Evolutionary conservation across 2,888 invertebrate species (phyloP), one percentile per base, ranked within the genome.

Genomic region (Melolontha melolontha): DNA sequence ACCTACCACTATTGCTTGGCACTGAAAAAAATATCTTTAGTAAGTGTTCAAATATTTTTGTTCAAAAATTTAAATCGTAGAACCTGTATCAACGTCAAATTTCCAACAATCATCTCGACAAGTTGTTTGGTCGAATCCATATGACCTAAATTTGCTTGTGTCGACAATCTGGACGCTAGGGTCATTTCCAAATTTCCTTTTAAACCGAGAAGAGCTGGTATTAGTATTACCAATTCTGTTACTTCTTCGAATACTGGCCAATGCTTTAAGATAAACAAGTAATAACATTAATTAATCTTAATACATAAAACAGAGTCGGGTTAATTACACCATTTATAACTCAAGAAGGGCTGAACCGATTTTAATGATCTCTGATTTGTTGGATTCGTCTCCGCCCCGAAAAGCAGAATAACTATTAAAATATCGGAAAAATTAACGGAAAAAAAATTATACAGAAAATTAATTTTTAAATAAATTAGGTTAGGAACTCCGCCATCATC

Each of bases 171-270:
- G 14, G 92, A 92, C 0, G 93, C 93, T 68, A 94, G 82, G 0
- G 93, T 93, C 93, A 94, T 94, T 82, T 94, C 93, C 73, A 94
- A 84, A 79, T 93, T 93, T 22, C 94, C 94, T 82, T 94, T 94
- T 55, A 94, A 84, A 2, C 93, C 94, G 69, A 94, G 84, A 67
- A 93, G 82, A 0, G 93, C 91, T 34, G 93, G 92, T 54, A 93
- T 91, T 84, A 93, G 82, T 72, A 92, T 91, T 79, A 92, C 89
- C 66, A 92, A 85, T 79, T 92, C 91, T 47, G 89, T 88, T 7
- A 92, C 87, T 79, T 88, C 86, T 72, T 85, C 85, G 80, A 91
- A 92, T 49, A 92, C 91, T 54, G 86, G 83, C 92, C 92, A 92
- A 76, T 91, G 90, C 89, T 92, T 85, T 47, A 79, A 79, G 64